Evolutionary conservation across 64 coral and sea anemone genomes (phyloP), one percentile per base, ranked within the genome.

Genomic region (Dendrophyllia cribrosa): DNA sequence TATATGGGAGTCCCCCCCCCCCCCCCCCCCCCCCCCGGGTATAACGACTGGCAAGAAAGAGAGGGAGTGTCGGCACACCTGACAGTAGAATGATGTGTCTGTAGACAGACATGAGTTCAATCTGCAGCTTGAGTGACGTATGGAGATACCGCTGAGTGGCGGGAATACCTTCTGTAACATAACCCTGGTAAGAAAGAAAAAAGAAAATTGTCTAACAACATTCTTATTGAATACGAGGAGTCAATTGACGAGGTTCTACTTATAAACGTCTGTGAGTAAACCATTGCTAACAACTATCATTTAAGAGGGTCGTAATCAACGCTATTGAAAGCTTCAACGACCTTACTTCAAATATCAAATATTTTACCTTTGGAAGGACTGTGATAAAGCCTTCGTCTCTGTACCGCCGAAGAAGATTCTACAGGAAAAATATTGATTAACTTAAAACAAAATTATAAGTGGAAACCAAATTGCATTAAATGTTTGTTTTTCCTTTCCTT

Each of bases 41-140:
- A 34, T 56, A 11, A 56, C 53, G 7, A 56, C 53, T 9, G 53
- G 7, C 1, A 12, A 48, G 12, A 16, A 6, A 44, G 19, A 49
- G 46, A 19, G 25, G 2, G 22, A 20, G 49, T n/a, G 6, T 43
- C 26, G 48, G n/a, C 80, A 59, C 46, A 92, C 91, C 82, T 92
- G 91, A 92, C 46, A 92, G 59, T 14, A 92, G 72, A 70, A 92
- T 92, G 9, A 92, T 75, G 73, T 92, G 91, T 60, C 91, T 86
- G 73, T 92, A 92, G 9, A 84, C 74, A 4, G 91, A 74, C 55
- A 76, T 86, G 6, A 92, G 72, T 43, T 92, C 91, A 66, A 51
- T 55, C 26, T 92, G 91, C 15, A 86, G 72, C 79, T 86, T 92
- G 43, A 76, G 67, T 20, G 91, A 65, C 6, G 91, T 87, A 4